Percentiles rank a stretch among this genome's conserved stretches.
These are phyloP conservation scores for Rhagonycha lutea DNA, from an alignment of 2,888 invertebrate genomes.

Conservation along the genomic window DNA sequence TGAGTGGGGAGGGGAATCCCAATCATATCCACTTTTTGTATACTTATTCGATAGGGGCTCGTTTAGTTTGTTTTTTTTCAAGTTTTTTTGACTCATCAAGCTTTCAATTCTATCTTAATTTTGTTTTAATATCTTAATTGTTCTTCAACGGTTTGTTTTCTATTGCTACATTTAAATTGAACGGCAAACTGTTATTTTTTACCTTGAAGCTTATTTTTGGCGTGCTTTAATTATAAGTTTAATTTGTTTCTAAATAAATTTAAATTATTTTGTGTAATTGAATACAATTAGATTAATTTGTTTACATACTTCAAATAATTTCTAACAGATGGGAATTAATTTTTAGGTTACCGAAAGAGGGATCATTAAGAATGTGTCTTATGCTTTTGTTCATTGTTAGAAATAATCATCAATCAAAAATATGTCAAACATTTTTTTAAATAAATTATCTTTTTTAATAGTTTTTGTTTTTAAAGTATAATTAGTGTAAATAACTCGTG, in stretches of 20 bases:
- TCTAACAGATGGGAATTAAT: not conserved
- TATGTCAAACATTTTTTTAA: not conserved
- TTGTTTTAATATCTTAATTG: not conserved
- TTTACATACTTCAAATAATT: not conserved
- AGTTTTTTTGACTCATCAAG: not conserved
- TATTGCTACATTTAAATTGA: not conserved
- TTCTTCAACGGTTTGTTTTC: not conserved
- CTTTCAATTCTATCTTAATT: not conserved
- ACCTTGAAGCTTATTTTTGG: not conserved
- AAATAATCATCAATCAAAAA: not conserved
- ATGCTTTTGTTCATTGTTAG: conserved; percentile 1
- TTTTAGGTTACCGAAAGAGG: not conserved
- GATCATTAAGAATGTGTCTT: not conserved
- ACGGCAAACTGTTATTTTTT: not conserved
- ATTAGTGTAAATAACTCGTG: not conserved
- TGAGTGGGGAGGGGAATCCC: not conserved
- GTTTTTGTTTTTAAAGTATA: not conserved
- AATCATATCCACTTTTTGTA: not conserved
- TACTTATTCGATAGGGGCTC: not conserved
- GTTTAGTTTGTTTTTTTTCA: not conserved
- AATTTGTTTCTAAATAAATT: not conserved
- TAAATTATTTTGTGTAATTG: not conserved
- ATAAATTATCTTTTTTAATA: not conserved
- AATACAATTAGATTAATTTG: not conserved
- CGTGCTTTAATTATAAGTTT: not conserved